Conservation (phyloP, 2,113 vertebrate species). For the Pseudorasbora parva region DNA sequence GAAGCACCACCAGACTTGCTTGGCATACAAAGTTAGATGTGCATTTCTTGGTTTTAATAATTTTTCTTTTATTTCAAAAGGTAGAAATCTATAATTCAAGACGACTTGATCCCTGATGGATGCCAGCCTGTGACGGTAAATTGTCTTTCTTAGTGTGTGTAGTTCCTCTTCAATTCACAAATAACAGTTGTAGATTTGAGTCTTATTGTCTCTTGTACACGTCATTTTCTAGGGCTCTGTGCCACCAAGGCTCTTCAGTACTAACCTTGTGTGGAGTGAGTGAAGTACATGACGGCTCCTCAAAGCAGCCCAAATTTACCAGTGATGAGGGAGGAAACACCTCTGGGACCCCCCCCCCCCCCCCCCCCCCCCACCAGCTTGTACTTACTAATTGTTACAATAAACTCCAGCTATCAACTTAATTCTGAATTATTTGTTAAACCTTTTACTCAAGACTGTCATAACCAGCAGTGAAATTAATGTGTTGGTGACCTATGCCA, state of each 20-base stretch:
- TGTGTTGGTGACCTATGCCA: too few relatives aligned
- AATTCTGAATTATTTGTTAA: too few relatives aligned
- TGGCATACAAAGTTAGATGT: background rate
- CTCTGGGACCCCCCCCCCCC: too few relatives aligned
- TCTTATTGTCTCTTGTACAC: background rate
- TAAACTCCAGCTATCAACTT: too few relatives aligned
- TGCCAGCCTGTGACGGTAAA: background rate
- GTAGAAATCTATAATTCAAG: background rate
- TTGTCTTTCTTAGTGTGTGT: background rate
- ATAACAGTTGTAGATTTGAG: background rate
- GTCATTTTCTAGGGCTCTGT: background rate
- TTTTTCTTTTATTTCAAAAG: too few relatives aligned
- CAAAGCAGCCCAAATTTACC: background rate
- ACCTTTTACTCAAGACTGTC: too few relatives aligned
- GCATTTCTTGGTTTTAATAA: background rate
- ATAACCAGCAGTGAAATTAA: too few relatives aligned
- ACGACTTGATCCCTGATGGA: background rate
- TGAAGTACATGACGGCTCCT: background rate
- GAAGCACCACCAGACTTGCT: constrained; percentile 16
- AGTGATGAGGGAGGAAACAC: fast-evolving
- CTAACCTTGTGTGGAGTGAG: background rate
- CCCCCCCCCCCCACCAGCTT: too few relatives aligned
- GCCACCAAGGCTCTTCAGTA: background rate
- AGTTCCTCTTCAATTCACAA: too few relatives aligned
- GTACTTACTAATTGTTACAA: too few relatives aligned